Conservation (phyloP, 2,888 invertebrate genomes). For the Plebejus anna region DNA sequence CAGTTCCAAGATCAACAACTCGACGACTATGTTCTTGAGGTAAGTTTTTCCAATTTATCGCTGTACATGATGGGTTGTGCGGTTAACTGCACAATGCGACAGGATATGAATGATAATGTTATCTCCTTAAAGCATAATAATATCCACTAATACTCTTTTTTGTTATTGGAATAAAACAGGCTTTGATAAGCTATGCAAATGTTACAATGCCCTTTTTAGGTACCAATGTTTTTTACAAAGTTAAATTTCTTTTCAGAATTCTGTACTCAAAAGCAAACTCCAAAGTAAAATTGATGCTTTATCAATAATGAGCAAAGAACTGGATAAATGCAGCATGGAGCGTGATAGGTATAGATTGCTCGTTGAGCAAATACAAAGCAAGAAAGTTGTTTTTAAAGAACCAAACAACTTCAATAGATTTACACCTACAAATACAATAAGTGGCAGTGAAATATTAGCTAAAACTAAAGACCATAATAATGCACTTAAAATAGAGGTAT, state of each 20-base stretch:
- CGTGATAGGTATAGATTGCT: constrained; percentile 89
- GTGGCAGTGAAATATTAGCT: constrained; percentile 78
- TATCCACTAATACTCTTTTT: background rate
- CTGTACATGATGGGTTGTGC: background rate
- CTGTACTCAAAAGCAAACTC: constrained; percentile 84
- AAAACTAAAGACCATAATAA: constrained; percentile 81
- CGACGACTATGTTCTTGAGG: constrained; percentile 72
- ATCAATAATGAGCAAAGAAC: constrained; percentile 86
- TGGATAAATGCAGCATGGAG: constrained; percentile 88
- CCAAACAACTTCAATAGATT: constrained; percentile 51
- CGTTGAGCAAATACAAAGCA: constrained; percentile 86
- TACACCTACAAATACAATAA: constrained; percentile 67
- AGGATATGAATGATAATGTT: constrained; percentile 1
- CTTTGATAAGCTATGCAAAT: constrained; percentile 27
- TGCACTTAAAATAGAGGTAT: constrained; percentile 74
- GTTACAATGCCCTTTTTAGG: background rate
- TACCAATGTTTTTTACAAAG: background rate
- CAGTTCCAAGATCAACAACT: constrained; percentile 71
- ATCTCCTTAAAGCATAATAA: background rate
- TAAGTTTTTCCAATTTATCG: constrained; percentile 37
- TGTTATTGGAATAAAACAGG: background rate
- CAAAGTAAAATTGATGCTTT: constrained; percentile 91
- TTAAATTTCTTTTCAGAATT: constrained; percentile 65
- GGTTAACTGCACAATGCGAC: background rate
- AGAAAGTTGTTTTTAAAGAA: constrained; percentile 48